Base-by-base conservation (phyloP, 2,797 vertebrate genomes). In the Helostoma temminkii region DNA sequence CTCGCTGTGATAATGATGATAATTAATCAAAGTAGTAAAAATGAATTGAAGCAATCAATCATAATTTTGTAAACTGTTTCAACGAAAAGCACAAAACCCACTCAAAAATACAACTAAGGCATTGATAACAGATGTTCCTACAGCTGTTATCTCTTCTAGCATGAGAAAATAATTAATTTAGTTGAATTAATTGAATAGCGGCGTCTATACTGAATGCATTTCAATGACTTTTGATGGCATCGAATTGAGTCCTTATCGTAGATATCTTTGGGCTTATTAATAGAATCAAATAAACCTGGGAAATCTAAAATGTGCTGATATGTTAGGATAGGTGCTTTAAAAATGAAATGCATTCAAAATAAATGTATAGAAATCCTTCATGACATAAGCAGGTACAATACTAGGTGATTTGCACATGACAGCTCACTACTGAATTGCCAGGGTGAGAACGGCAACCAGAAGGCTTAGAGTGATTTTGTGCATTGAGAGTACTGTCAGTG, bases 1-100 rank as follows among this genome's bases (percentile, higher is more conserved):
- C 47, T 78, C 56, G 26, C 60, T 61, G 69, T 78, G 74, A 81
- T 81, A 86, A 86, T 84, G 59, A 86, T 75, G 71, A 81, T 90
- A 73, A 89, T 87, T 82, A 83, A 63, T 61, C 58, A 76, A 79
- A 85, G 63, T 75, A 83, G 82, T 81, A 80, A 63, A 79, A 85
- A 83, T 90, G 69, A 89, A 91, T 90, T 85, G 70, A 83, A 77
- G 85, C 81, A 92, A 88, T 92, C 90, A 90, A 88, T 89, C 78
- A 78, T 66, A 62, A 86, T 89, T 88, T 84, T 57, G 71, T 70
- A 62, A 82, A 80, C 46, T 14, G 54, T 74, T 85, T 76, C 15
- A 32, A 74, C 89, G 79, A 88, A 87, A 93, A 75, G 71, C 71
- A 83, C 21, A 83, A 85, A 86, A 78, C 72, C 74, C 69, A 72